Base-by-base conservation (phyloP, 2,113 vertebrate species). In the Oenanthe oenanthe region DNA sequence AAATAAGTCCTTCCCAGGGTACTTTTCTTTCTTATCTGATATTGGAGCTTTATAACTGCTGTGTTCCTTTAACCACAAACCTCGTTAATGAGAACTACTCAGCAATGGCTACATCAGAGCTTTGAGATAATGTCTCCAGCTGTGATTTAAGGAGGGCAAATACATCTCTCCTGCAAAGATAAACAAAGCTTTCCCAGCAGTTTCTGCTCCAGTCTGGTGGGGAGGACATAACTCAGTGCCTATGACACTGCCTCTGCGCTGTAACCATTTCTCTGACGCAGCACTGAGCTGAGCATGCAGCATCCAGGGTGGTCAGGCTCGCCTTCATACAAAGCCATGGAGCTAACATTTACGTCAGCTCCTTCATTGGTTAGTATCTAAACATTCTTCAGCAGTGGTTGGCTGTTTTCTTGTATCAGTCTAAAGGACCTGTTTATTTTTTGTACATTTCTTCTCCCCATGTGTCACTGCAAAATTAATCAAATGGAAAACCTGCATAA, bases 1-100 rank as follows among this genome's bases (percentile, higher is more conserved):
- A 82, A 85, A 89, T 7, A 51, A 91, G 48, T 65, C 38, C 34
- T 65, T 89, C 38, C 53, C 42, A 72, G 29, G 29, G 38, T 32
- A 79, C 36, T 94, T 78, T 82, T 95, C 88, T 79, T 89, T 94
- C 89, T 92, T 94, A 89, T 91, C 89, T 85, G 74, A 87, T 87
- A 81, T 7, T 31, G 75, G 36, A 85, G 31, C 34, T 82, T 84
- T 91, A 14, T 34, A 80, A 91, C 40, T 57, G n/a, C 45, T 87
- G 32, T 31, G n/a, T 36, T 95, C 57, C 40, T 84, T 63, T 81
- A 74, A 84, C 57, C 61, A 71, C 68, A 78, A 31, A 14, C 29
- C 50, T 82, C 2, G 0, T 74, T 94, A 96, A 90, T 74, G 74
- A 79, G 34, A 17, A 47, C 50, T 34, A 31, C 25, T 70, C 5